Evolutionary conservation across 2,113 vertebrate genomes (phyloP).

Genomic region (Channa maculata): DNA sequence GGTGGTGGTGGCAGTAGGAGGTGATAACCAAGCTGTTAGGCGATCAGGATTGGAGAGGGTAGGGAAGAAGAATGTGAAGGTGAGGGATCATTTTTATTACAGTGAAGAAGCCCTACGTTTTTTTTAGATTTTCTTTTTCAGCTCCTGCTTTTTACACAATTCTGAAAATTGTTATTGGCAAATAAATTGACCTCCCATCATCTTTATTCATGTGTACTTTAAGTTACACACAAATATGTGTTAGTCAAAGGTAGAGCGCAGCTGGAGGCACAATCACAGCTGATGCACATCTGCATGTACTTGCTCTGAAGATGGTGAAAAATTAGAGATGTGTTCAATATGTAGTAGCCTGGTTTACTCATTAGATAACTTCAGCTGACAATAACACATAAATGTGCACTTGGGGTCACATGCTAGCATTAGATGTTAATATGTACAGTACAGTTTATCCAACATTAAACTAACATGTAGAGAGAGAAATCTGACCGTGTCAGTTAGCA

Average conservation of each 20-base stretch:
- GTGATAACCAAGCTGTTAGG: constrained; percentile 50
- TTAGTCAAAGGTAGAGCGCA: constrained; percentile 47
- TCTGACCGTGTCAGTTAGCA: background rate
- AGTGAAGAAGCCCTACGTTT: constrained; percentile 1
- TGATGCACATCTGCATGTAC: constrained; percentile 38
- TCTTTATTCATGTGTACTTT: constrained; percentile 9
- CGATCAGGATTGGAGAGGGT: constrained; percentile 33
- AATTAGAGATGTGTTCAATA: constrained; percentile 24
- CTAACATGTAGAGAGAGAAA: background rate
- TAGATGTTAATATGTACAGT: background rate
- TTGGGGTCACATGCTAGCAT: constrained; percentile 15
- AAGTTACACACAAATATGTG: constrained; percentile 26
- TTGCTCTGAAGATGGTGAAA: constrained; percentile 22
- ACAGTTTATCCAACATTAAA: constrained; percentile 14
- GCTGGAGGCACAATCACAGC: constrained; percentile 34
- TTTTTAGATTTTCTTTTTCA: background rate
- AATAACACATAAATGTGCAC: constrained; percentile 38
- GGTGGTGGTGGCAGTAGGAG: constrained; percentile 15
- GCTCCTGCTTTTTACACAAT: background rate
- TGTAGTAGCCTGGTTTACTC: constrained; percentile 49
- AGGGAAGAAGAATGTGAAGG: constrained; percentile 17
- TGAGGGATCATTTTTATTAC: constrained; percentile 32
- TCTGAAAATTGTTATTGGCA: constrained; percentile 8
- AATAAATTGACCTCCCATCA: background rate
- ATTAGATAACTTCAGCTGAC: constrained; percentile 51